These are phyloP conservation scores for Therioaphis trifolii DNA, from an alignment of 2,888 invertebrate species.

Conservation along the genomic window DNA sequence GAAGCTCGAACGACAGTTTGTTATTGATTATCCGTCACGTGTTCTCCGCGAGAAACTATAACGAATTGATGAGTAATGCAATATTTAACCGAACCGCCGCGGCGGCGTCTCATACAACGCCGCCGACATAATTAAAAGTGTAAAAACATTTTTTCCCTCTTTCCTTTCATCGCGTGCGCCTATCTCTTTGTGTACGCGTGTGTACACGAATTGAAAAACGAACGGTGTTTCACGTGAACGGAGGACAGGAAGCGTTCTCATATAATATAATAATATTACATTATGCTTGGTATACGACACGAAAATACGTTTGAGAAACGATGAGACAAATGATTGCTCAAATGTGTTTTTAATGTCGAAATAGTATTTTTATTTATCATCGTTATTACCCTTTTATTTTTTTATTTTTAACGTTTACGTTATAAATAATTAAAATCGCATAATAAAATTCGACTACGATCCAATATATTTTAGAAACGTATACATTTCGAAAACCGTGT, in stretches of 20 bases:
- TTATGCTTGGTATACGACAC: background rate
- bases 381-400: background rate
- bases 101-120: background rate
- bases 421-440: constrained; percentile 27
- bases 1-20: constrained; percentile 31
- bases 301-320: constrained; percentile 41
- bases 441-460: constrained; percentile 6
- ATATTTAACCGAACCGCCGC: background rate
- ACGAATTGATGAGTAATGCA: constrained; percentile 43
- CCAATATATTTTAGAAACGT: constrained; percentile 26
- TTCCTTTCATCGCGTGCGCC: background rate
- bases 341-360: constrained; percentile 50
- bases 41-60: background rate
- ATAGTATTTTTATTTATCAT: background rate
- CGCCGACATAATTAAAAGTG: constrained; percentile 17
- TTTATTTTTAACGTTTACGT: background rate
- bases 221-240: constrained; percentile 30
- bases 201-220: background rate
- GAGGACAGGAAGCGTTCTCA: constrained; percentile 34
- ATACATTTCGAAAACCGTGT: constrained; percentile 5
- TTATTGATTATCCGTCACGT: constrained; percentile 48
- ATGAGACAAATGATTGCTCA: constrained; percentile 39
- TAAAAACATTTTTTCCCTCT: background rate
- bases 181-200: no score
- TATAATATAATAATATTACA: background rate